A percentile compares a stretch with the other conserved stretches of the same genome.
These are phyloP conservation scores for Chrysemys picta DNA, from an alignment of 2,113 vertebrate species.

Conservation along the genomic window DNA sequence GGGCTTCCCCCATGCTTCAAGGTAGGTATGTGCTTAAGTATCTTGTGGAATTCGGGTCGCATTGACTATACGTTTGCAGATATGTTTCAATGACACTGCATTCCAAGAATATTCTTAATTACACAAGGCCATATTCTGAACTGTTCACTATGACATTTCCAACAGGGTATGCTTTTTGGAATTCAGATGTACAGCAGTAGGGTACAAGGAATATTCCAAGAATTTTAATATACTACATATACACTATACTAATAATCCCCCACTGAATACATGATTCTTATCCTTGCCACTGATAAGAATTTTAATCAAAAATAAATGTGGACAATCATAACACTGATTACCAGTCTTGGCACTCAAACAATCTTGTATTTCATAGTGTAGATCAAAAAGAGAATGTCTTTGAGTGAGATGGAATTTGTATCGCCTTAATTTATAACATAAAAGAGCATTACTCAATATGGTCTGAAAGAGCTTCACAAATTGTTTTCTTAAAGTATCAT, in stretches of 20 bases:
- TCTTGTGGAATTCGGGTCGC: neutral
- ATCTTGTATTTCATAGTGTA: neutral
- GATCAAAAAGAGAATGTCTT: conserved; percentile 17
- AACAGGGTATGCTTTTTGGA: neutral
- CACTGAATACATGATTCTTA: neutral
- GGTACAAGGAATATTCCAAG: neutral
- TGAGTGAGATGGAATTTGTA: conserved; percentile 21
- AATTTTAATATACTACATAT: neutral
- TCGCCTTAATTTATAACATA: neutral
- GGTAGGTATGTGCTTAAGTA: neutral
- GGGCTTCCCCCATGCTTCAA: neutral
- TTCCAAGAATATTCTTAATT: neutral
- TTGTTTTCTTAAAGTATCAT: neutral
- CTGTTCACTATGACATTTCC: neutral
- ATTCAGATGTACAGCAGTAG: neutral
- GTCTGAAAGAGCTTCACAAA: neutral
- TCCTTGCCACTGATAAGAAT: neutral
- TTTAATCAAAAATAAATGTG: neutral
- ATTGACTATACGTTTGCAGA: neutral
- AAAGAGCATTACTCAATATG: neutral
- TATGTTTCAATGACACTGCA: neutral
- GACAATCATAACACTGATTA: neutral
- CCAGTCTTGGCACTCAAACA: neutral
- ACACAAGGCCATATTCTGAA: neutral
- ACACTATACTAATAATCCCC: neutral